Evolutionary conservation across 2,888 invertebrate species (phyloP).

Genomic region (Amorpha juglandis): DNA sequence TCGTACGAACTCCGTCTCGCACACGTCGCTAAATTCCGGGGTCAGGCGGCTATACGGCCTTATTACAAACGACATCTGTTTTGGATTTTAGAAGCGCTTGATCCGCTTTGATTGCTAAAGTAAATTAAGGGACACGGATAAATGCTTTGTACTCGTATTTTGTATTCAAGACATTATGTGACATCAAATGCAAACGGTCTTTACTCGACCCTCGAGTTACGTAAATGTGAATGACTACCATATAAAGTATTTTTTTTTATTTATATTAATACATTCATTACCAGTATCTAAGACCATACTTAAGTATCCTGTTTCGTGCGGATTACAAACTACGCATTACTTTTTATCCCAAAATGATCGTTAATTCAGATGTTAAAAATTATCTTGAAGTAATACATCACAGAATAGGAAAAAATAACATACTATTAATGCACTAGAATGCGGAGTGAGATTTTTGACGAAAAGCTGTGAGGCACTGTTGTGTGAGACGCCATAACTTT

Average conservation of each 20-base stretch:
- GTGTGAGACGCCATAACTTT: neutral
- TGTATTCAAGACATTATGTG: too few relatives aligned
- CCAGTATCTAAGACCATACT: neutral
- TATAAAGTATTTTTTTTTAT: neutral
- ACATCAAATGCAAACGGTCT: too few relatives aligned
- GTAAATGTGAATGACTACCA: neutral
- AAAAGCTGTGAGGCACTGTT: too few relatives aligned
- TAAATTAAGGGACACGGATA: slow-evolving; percentile 16
- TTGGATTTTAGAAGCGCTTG: slow-evolving; percentile 24
- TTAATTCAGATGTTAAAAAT: neutral
- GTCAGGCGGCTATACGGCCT: slow-evolving; percentile 29
- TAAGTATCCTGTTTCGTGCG: neutral
- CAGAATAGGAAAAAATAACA: neutral
- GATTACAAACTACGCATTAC: neutral
- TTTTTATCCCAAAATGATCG: neutral
- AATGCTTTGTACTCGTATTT: neutral
- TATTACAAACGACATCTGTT: slow-evolving; percentile 34
- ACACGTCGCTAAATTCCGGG: slow-evolving; percentile 30
- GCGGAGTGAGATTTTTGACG: neutral
- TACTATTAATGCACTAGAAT: neutral
- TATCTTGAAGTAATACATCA: neutral
- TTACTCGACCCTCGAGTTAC: neutral
- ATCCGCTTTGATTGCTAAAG: slow-evolving; percentile 18
- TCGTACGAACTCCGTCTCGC: neutral
- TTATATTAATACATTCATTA: neutral